Evolutionary conservation across 2,888 invertebrate species (phyloP), one percentile per base, ranked within the genome.

Genomic region (Protonemura montana): DNA sequence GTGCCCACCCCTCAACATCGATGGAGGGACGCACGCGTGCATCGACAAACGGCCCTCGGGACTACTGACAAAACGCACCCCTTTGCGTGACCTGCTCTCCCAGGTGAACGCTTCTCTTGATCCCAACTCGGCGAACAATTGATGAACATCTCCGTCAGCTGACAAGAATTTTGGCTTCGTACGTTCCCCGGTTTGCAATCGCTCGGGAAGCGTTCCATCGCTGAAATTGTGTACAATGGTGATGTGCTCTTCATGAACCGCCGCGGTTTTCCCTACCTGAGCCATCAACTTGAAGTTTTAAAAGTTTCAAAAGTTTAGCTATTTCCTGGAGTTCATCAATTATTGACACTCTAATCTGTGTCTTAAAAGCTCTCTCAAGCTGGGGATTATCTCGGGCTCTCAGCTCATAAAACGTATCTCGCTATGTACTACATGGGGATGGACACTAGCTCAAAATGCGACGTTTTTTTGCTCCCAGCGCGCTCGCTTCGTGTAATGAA

Each of bases 111-210:
- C 87, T 83, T 83, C 82, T 85, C 83, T 82, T 86, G 88, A 86
- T 86, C 86, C 87, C 76, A 87, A 86, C 87, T 87, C 85, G 86
- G 87, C 89, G 89, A 89, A 90, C 30, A 59, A 21, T 10, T 59
- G 59, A 59, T 10, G 59, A 59, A 21, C 59, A 59, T 21, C 59
- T 59, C 82, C 26, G 7, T 5, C 27, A 35, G 30, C 27, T 35
- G 26, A n/a, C 82, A 35, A n/a, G 25, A 35, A 10, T 29, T 80
- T 35, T 28, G 10, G 30, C 83, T 26, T 26, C 83, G 29, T 59
- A 59, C 59, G 2, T 59, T 59, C 59, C 16, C 59, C 21, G 13
- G 1, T 21, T 2, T 13, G 59, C 59, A 59, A 10, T 35, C 35
- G 41, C 28, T 83, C 27, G 6, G n/a, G 35, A 26, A 13, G 35